Evolutionary conservation across 1,140 invertebrate species (phyloP).

Genomic region (Drosophila varians): DNA sequence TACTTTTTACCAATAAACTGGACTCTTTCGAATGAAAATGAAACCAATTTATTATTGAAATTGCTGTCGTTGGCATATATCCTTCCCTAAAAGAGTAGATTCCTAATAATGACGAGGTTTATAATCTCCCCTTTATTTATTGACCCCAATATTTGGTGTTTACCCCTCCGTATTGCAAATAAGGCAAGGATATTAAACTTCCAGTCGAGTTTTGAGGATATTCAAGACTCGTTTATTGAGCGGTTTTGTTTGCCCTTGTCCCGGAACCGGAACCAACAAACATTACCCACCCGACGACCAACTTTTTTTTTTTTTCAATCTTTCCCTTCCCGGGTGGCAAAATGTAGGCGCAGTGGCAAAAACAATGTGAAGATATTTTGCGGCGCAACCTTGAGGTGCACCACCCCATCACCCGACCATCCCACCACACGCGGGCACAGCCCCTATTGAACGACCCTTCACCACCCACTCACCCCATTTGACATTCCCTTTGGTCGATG

Average conservation of each 20-base stretch:
- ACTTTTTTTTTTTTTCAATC: neutral
- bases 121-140: neutral
- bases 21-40: neutral
- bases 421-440: no score
- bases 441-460: neutral
- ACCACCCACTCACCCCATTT: neutral
- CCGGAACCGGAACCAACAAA: conserved; percentile 51
- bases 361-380: conserved; percentile 47
- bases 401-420: conserved; percentile 9
- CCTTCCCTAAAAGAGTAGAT: no score
- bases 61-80: neutral
- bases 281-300: conserved; percentile 7
- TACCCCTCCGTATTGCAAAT: neutral
- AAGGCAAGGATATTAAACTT: conserved; percentile 30
- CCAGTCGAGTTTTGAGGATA: conserved; percentile 29
- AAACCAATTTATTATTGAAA: neutral
- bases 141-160: conserved; percentile 8
- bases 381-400: conserved; percentile 54
- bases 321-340: neutral
- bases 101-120: no score
- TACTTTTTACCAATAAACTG: neutral
- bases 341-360: conserved; percentile 27
- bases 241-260: conserved; percentile 66
- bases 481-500: neutral
- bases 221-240: conserved; percentile 54